Evolutionary conservation across 2,888 invertebrate genomes (phyloP).

Genomic region (Athetis lepigone): DNA sequence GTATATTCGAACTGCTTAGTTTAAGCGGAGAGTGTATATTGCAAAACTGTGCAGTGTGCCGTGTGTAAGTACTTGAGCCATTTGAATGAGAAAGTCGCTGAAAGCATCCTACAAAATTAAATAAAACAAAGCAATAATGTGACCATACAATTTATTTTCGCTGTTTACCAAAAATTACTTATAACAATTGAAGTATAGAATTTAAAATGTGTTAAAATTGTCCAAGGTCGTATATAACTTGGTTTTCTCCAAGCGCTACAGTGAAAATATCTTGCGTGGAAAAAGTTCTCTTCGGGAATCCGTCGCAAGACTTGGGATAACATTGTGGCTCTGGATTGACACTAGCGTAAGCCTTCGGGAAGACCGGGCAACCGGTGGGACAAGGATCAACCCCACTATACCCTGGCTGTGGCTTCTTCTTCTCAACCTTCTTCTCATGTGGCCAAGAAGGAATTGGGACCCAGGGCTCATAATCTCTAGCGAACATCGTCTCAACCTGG

Average conservation of each 20-base stretch:
- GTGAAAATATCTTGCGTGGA: conserved; percentile 52
- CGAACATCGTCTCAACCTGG: conserved; percentile 45
- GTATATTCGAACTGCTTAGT: too few relatives aligned
- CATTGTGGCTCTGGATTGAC: conserved; percentile 61
- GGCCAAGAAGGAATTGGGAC: conserved; percentile 83
- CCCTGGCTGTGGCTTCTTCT: conserved; percentile 52
- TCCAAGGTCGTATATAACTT: conserved; percentile 44
- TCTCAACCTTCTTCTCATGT: conserved; percentile 57
- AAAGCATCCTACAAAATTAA: not conserved
- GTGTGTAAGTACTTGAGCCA: too few relatives aligned
- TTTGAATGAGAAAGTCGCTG: too few relatives aligned
- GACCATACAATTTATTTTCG: conserved; percentile 70
- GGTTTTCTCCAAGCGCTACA: conserved; percentile 19
- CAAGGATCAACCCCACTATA: conserved; percentile 20
- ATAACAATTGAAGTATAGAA: not conserved
- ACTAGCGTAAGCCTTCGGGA: conserved; percentile 60
- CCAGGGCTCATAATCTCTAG: conserved; percentile 80
- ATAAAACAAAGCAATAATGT: conserved; percentile 1
- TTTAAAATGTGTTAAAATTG: conserved; percentile 36
- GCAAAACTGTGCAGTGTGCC: too few relatives aligned
- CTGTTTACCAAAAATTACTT: conserved; percentile 64
- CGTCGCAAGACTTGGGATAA: conserved; percentile 67
- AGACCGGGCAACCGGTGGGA: conserved; percentile 74
- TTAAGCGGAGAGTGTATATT: too few relatives aligned
- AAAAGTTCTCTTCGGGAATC: conserved; percentile 71